Conservation (phyloP, 1,140 invertebrate species). For the Nixonia krombeini region DNA sequence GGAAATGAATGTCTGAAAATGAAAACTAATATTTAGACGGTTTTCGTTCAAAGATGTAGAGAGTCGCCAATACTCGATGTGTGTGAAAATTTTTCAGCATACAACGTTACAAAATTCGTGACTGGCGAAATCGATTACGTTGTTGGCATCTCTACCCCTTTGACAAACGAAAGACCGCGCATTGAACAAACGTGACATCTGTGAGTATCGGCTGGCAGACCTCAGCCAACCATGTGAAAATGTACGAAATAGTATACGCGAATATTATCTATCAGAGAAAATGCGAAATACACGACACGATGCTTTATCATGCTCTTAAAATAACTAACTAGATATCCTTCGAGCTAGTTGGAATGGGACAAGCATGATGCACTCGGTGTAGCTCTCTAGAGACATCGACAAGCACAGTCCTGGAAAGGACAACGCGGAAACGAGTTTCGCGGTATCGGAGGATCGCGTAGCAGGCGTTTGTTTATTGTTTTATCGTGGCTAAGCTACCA, state of each 20-base stretch:
- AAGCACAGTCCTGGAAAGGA: slow-evolving; percentile 16
- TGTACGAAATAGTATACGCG: slow-evolving; percentile 28
- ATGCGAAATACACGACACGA: slow-evolving; percentile 51
- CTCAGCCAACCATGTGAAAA: slow-evolving; percentile 7
- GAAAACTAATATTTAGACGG: too few species aligned
- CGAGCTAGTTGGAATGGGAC: slow-evolving; percentile 29
- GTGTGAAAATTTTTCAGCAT: too few species aligned
- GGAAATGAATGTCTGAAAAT: too few species aligned
- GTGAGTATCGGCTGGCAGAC: neutral
- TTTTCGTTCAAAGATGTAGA: too few species aligned
- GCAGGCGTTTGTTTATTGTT: slow-evolving; percentile 3
- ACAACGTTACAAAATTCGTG: too few species aligned
- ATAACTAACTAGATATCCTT: slow-evolving; percentile 33
- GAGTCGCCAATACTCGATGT: too few species aligned
- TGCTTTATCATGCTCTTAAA: slow-evolving; percentile 56
- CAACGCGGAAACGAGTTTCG: slow-evolving; percentile 14
- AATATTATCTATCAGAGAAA: slow-evolving; percentile 28
- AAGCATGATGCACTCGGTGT: slow-evolving; percentile 30
- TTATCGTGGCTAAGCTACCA: too few species aligned
- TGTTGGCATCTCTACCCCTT: too few species aligned
- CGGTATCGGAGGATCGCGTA: slow-evolving; percentile 14
- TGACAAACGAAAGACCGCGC: too few species aligned
- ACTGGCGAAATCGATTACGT: too few species aligned
- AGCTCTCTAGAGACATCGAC: slow-evolving; percentile 31
- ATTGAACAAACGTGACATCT: too few species aligned